Evolutionary conservation across 1,140 invertebrate genomes (phyloP).

Genomic region (Latrodectus geometricus): DNA sequence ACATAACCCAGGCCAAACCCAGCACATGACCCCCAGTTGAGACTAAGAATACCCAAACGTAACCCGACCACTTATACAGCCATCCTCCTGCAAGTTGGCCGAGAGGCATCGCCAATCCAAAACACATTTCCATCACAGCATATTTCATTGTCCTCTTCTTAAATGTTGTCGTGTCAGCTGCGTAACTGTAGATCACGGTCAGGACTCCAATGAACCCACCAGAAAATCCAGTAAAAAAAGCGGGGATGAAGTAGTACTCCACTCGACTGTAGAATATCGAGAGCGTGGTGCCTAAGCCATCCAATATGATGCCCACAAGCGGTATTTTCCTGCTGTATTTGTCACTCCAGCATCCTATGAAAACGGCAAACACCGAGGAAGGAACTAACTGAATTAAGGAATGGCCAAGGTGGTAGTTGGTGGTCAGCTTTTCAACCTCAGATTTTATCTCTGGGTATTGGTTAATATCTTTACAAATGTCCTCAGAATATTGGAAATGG

Average conservation of each 20-base stretch:
- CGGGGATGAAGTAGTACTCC: constrained; percentile 8
- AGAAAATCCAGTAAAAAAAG: constrained; percentile 19
- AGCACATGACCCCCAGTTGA: constrained; percentile 8
- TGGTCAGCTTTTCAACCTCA: constrained; percentile 36
- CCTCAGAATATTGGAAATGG: neutral
- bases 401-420: constrained; percentile 36
- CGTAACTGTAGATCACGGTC: constrained; percentile 41
- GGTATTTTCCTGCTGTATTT: constrained; percentile 45
- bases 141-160: constrained; percentile 36
- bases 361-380: constrained; percentile 9
- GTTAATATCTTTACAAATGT: constrained; percentile 17
- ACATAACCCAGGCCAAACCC: constrained; percentile 9
- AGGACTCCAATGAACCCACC: constrained; percentile 34
- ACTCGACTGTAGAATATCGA: neutral
- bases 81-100: constrained; percentile 27
- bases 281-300: constrained; percentile 20
- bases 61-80: constrained; percentile 22
- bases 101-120: constrained; percentile 25
- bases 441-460: neutral
- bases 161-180: constrained; percentile 9
- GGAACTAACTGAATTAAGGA: constrained; percentile 17
- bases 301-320: constrained; percentile 8
- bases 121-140: constrained; percentile 21
- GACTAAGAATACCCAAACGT: constrained; percentile 24
- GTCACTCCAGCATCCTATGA: constrained; percentile 48